These are phyloP conservation scores for Tryphoninae sp. DNA, from an alignment of 2,888 invertebrate species.

Conservation along the genomic window DNA sequence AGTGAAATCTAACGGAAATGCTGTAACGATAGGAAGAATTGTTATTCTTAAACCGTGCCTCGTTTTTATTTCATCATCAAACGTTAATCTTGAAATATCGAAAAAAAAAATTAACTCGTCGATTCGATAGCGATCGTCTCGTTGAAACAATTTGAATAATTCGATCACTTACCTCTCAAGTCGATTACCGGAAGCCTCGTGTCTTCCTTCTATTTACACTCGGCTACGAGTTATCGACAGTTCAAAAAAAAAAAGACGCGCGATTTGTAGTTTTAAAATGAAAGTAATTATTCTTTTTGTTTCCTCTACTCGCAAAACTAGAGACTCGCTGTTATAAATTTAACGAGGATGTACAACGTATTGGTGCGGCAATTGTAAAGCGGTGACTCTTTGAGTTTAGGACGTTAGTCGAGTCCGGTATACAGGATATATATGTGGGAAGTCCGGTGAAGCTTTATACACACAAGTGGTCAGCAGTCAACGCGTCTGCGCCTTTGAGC, in stretches of 20 bases:
- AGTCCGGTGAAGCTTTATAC: slow-evolving; percentile 45
- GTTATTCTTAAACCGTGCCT: too few species aligned
- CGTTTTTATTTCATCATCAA: too few species aligned
- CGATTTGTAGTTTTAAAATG: neutral
- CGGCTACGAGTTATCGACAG: neutral
- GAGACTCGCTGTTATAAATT: neutral
- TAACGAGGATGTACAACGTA: slow-evolving; percentile 12
- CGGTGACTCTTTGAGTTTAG: slow-evolving; percentile 26
- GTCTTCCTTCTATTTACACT: neutral
- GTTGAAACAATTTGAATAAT: neutral
- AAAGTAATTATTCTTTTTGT: neutral
- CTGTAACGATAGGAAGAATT: too few species aligned
- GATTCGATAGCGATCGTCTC: neutral
- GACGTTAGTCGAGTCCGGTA: slow-evolving; percentile 39
- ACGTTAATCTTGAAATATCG: too few species aligned
- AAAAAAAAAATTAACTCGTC: neutral
- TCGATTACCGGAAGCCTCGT: too few species aligned
- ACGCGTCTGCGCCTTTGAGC: slow-evolving; percentile 67
- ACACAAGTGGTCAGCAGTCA: slow-evolving; percentile 74
- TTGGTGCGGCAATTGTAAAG: slow-evolving; percentile 27
- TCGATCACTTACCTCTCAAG: neutral
- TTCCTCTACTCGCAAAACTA: too few species aligned
- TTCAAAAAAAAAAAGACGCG: neutral
- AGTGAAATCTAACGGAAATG: too few species aligned
- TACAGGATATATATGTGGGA: slow-evolving; percentile 35